A percentile compares a stretch with the other conserved stretches of the same genome.
Conservation (phyloP, 2,797 vertebrate genomes). For the Notoglanidium macrostoma region DNA sequence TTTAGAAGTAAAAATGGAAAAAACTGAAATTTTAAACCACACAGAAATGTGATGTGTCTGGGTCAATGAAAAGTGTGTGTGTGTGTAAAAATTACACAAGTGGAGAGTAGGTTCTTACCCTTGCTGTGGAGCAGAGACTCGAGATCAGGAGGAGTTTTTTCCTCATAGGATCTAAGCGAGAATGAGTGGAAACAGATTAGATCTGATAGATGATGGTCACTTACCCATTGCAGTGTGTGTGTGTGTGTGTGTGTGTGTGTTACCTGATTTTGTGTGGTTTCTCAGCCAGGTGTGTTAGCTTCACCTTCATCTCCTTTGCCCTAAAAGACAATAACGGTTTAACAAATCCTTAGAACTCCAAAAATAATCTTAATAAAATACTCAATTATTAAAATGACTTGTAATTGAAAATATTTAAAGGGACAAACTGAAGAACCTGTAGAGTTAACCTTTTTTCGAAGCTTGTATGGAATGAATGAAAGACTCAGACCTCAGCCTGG, state of each 20-base stretch:
- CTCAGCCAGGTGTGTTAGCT: slow-evolving; percentile 71
- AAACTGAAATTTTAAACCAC: no score
- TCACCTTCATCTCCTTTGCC: slow-evolving; percentile 76
- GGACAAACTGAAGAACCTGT: background rate
- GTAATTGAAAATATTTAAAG: no score
- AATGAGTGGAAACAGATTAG: background rate
- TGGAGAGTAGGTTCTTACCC: slow-evolving; percentile 56
- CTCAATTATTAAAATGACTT: background rate
- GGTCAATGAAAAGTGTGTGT: background rate
- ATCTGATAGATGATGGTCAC: background rate
- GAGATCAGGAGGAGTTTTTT: slow-evolving; percentile 66
- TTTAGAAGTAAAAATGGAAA: background rate
- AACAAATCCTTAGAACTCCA: background rate
- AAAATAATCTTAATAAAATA: background rate
- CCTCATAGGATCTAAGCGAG: slow-evolving; percentile 62
- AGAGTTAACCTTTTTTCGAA: background rate
- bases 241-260: slow-evolving; percentile 14
- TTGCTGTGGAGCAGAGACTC: slow-evolving; percentile 71
- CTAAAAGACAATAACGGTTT: slow-evolving; percentile 59
- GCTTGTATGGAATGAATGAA: background rate
- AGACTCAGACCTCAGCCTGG: background rate
- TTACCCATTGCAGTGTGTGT: background rate
- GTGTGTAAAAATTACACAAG: background rate
- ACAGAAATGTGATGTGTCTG: background rate
- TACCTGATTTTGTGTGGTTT: slow-evolving; percentile 70